Evolutionary conservation across 2,797 vertebrate genomes (phyloP).

Genomic region (Neomorphus geoffroyi): DNA sequence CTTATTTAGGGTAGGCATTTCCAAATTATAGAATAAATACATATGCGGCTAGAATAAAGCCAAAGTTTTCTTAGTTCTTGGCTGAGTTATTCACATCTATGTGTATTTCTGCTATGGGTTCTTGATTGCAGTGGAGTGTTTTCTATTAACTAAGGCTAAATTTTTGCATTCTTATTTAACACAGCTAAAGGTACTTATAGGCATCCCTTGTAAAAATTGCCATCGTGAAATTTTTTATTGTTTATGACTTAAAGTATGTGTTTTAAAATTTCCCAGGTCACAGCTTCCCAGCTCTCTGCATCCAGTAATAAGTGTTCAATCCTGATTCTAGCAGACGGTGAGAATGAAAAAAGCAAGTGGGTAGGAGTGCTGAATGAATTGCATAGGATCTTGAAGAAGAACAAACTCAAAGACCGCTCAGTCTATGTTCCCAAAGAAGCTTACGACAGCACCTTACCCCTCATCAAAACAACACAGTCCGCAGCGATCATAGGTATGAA

Average conservation of each 20-base stretch:
- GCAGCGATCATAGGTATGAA: slow-evolving; percentile 91
- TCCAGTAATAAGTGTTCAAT: slow-evolving; percentile 92
- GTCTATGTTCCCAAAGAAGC: slow-evolving; percentile 97
- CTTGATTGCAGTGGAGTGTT: background rate
- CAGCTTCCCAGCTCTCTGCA: slow-evolving; percentile 91
- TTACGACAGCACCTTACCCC: slow-evolving; percentile 94
- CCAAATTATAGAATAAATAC: background rate
- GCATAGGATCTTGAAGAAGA: slow-evolving; percentile 96
- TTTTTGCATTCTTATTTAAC: background rate
- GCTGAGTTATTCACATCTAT: background rate
- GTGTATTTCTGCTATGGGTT: background rate
- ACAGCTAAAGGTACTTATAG: background rate
- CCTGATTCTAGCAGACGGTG: slow-evolving; percentile 93
- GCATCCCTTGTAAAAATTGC: background rate
- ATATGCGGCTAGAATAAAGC: background rate
- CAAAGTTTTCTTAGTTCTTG: background rate
- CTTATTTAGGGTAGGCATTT: background rate
- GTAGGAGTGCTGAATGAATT: slow-evolving; percentile 93
- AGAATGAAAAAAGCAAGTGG: slow-evolving; percentile 96
- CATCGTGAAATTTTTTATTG: background rate
- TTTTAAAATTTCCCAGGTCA: slow-evolving; percentile 82
- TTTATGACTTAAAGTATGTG: background rate
- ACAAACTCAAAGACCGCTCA: slow-evolving; percentile 96
- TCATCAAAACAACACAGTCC: slow-evolving; percentile 97
- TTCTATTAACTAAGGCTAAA: background rate